phyloP scores from a whole-genome alignment of 2,113 vertebrate species.

The Daboia siamensis region DNA sequence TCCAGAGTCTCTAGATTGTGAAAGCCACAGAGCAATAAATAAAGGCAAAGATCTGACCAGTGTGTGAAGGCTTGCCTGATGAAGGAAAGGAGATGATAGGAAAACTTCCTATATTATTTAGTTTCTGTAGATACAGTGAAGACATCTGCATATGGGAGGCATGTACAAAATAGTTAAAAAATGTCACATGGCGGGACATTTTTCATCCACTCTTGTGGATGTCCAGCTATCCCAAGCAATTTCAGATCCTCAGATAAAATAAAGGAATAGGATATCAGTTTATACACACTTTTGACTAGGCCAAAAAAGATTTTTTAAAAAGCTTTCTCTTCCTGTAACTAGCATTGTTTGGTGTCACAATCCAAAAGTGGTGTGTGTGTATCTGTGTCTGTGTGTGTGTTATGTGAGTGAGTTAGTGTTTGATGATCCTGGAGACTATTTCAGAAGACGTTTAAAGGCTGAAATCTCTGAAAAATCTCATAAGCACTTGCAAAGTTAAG shows the following conservation, averaged over 20 bases:
- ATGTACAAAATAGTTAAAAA: background rate
- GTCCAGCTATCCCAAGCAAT: background rate
- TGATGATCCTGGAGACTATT: background rate
- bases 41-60: background rate
- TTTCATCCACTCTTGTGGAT: background rate
- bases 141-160: background rate
- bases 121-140: background rate
- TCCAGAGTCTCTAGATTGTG: background rate
- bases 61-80: background rate
- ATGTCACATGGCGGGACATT: background rate
- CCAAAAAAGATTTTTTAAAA: background rate
- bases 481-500: background rate
- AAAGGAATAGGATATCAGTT: background rate
- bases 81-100: background rate
- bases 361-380: too few species aligned
- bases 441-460: background rate
- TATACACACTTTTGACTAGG: background rate
- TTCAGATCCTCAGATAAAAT: background rate
- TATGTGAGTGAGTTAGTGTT: too few species aligned
- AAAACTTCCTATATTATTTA: background rate
- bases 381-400: too few species aligned
- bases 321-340: slow-evolving; percentile 11
- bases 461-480: background rate
- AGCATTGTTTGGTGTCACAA: slow-evolving; percentile 31
- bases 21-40: background rate